Percentiles rank a stretch among this genome's conserved stretches.
phyloP scores from a whole-genome alignment of 1,140 invertebrate genomes.

The Drosophila ironensis region DNA sequence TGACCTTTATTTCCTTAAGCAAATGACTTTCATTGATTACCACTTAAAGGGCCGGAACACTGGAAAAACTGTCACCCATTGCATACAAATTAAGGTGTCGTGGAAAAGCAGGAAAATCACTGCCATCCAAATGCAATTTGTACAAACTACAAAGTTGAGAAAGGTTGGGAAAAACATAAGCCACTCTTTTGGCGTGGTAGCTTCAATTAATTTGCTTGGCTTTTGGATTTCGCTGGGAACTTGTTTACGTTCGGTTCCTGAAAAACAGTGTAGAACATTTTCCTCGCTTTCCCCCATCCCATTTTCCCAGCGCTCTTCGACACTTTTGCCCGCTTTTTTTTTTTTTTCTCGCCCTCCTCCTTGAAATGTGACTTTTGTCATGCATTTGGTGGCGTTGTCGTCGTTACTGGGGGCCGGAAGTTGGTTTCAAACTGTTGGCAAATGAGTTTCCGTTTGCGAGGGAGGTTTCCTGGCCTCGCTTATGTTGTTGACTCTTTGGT shows the following conservation, averaged over 20 bases:
- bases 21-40: neutral
- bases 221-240: neutral
- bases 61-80: neutral
- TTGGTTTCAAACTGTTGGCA: constrained; percentile 66
- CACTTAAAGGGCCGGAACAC: neutral
- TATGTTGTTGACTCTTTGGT: constrained; percentile 18
- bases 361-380: constrained; percentile 49
- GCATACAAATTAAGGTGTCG: neutral
- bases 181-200: neutral
- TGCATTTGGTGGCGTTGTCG: constrained; percentile 42
- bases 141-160: no score
- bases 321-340: neutral
- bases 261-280: neutral
- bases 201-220: constrained; percentile 10
- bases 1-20: neutral
- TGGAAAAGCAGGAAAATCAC: no score
- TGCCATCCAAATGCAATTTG: no score
- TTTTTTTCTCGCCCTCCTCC: neutral
- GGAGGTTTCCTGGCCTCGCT: constrained; percentile 44
- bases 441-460: constrained; percentile 61
- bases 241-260: neutral
- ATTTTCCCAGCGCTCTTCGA: neutral
- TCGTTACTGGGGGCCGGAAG: constrained; percentile 52
- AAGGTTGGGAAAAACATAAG: neutral
- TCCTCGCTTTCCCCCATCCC: neutral